Percentiles rank a stretch among this genome's conserved stretches.
Evolutionary conservation across 2,113 vertebrate species (phyloP).

Genomic region (Campylorhamphus procurvoides): DNA sequence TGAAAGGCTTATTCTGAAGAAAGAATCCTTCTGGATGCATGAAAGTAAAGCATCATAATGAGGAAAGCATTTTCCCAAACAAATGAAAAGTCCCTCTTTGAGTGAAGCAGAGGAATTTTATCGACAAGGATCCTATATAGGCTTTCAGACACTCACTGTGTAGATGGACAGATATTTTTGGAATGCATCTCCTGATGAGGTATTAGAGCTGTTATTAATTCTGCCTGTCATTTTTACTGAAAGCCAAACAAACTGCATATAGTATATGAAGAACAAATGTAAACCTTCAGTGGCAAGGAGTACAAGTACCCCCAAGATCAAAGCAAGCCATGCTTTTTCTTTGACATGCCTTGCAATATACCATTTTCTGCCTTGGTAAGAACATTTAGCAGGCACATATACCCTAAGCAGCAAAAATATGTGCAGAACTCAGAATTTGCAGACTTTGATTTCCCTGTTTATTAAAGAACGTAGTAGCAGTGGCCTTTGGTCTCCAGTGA

Average conservation of each 20-base stretch:
- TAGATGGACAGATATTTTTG: conserved; percentile 42
- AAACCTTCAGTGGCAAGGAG: neutral
- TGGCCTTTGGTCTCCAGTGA: neutral
- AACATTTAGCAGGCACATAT: neutral
- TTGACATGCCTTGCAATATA: neutral
- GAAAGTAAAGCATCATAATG: neutral
- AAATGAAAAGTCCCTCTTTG: conserved; percentile 3
- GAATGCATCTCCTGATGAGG: conserved; percentile 50
- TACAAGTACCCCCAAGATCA: neutral
- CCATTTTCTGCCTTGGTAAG: neutral
- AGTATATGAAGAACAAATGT: neutral
- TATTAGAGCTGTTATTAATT: conserved; percentile 36
- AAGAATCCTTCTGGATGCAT: neutral
- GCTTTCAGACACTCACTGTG: neutral
- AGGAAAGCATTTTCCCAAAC: neutral
- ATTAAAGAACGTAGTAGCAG: neutral
- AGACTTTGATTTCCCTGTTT: neutral
- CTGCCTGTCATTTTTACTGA: conserved; percentile 45
- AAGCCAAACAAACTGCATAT: conserved; percentile 17
- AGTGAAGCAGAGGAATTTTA: neutral
- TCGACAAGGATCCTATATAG: neutral
- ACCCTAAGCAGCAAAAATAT: neutral
- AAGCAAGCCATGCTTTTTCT: neutral
- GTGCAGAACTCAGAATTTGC: neutral
- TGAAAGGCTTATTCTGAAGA: neutral